Percentiles rank a stretch among this genome's conserved stretches.
Conservation (phyloP, 2,113 vertebrate genomes). For the Hiodon alosoides region DNA sequence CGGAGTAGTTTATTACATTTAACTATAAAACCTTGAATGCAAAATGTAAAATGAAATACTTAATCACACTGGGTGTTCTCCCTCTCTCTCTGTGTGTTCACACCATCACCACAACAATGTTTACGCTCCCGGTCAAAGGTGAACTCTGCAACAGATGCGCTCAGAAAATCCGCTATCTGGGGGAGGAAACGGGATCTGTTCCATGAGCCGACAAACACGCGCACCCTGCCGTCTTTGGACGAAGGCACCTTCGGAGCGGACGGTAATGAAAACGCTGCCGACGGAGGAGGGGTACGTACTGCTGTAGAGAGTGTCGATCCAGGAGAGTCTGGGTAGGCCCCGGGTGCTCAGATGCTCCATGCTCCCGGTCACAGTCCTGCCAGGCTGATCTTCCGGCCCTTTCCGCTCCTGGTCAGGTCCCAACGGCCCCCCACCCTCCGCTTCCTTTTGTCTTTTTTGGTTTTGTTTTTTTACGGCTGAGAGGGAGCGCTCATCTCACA, state of each 20-base stretch:
- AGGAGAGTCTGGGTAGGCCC: slow-evolving; percentile 89
- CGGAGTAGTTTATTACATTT: too few relatives aligned
- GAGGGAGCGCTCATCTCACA: slow-evolving; percentile 59
- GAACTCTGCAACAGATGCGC: not conserved
- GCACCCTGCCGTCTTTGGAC: not conserved
- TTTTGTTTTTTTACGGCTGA: slow-evolving; percentile 26
- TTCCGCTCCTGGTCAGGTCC: slow-evolving; percentile 5
- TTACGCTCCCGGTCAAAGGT: not conserved
- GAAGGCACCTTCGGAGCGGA: too few relatives aligned
- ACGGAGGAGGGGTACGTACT: slow-evolving; percentile 71
- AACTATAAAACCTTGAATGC: too few relatives aligned
- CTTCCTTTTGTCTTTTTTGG: slow-evolving; percentile 30
- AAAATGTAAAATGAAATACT: not conserved
- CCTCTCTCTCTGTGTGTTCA: too few relatives aligned
- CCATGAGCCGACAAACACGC: not conserved
- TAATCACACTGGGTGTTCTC: not conserved
- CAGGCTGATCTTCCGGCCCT: slow-evolving; percentile 30
- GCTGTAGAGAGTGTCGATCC: slow-evolving; percentile 98
- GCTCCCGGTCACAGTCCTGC: slow-evolving; percentile 51
- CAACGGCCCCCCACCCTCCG: slow-evolving; percentile 8
- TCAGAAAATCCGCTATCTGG: not conserved
- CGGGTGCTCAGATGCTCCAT: slow-evolving; percentile 93
- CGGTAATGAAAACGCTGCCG: not conserved
- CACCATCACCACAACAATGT: not conserved
- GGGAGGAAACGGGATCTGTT: not conserved